Percentiles rank a stretch among this genome's conserved stretches.
These are phyloP conservation scores for Cerastis rubricosa DNA, from an alignment of 2,888 invertebrate genomes.

Conservation along the genomic window DNA sequence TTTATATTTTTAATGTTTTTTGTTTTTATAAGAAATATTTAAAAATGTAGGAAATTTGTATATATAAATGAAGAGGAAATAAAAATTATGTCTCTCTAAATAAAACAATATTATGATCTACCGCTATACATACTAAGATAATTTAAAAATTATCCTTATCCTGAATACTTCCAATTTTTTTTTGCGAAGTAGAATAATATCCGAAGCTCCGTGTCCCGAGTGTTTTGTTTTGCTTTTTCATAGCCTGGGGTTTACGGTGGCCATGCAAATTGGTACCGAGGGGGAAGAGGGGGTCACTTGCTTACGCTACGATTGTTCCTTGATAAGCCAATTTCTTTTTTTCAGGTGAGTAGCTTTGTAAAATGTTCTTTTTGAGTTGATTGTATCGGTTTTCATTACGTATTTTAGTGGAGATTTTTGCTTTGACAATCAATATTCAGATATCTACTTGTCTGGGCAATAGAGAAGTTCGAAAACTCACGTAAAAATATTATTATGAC, in stretches of 20 bases:
- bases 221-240: constrained; percentile 51
- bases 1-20: too few species aligned
- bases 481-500: background rate
- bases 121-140: background rate
- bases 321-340: constrained; percentile 60
- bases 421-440: background rate
- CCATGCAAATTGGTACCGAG: constrained; percentile 64
- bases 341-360: constrained; percentile 54
- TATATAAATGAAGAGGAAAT: too few species aligned
- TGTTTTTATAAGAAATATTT: too few species aligned
- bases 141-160: constrained; percentile 19
- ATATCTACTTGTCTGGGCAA: background rate
- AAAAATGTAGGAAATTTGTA: too few species aligned
- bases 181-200: constrained; percentile 40
- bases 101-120: background rate
- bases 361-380: constrained; percentile 39
- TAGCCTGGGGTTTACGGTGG: constrained; percentile 56
- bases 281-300: constrained; percentile 52
- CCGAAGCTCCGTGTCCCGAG: constrained; percentile 23
- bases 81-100: background rate
- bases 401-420: background rate
- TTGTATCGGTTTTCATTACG: constrained; percentile 4
- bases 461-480: background rate
- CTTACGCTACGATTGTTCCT: constrained; percentile 65
- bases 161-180: background rate